phyloP scores from a whole-genome alignment of 2,113 vertebrate species.

The Ginglymostoma cirratum region DNA sequence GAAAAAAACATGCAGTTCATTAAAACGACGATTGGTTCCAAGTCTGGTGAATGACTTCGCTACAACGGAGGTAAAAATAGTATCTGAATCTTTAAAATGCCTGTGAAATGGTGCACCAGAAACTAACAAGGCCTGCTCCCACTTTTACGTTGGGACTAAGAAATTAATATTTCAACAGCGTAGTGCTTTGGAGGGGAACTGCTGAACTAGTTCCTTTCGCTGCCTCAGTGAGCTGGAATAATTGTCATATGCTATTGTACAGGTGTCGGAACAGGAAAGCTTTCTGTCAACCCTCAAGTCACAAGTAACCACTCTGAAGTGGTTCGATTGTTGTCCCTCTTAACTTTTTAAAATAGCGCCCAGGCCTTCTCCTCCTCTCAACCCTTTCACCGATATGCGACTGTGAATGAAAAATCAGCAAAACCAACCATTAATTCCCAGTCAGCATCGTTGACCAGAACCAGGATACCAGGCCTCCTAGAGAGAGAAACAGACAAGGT shows the following conservation, averaged over 20 bases:
- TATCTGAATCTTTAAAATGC: not conserved
- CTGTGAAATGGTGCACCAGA: not conserved
- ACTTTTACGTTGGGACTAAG: too few species aligned
- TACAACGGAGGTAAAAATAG: not conserved
- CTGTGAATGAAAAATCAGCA: not conserved
- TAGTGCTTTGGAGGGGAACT: too few species aligned
- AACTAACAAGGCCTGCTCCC: not conserved
- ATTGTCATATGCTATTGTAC: not conserved
- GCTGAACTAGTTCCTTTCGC: not conserved
- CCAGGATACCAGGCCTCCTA: slow-evolving; percentile 94
- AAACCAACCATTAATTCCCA: slow-evolving; percentile 95
- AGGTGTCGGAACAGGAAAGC: not conserved
- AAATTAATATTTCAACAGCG: not conserved
- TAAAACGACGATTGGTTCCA: not conserved
- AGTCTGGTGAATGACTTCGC: not conserved
- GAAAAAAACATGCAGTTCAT: not conserved
- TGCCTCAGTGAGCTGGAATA: not conserved
- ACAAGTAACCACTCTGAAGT: not conserved
- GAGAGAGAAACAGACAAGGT: slow-evolving; percentile 46
- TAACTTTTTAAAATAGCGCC: not conserved
- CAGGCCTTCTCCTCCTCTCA: not conserved
- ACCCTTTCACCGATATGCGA: too few species aligned
- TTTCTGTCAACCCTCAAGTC: not conserved
- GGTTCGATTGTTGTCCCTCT: not conserved
- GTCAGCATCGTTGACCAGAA: slow-evolving; percentile 93